Evolutionary conservation across 2,113 vertebrate species (phyloP).

Genomic region (Scartelaos histophorus): DNA sequence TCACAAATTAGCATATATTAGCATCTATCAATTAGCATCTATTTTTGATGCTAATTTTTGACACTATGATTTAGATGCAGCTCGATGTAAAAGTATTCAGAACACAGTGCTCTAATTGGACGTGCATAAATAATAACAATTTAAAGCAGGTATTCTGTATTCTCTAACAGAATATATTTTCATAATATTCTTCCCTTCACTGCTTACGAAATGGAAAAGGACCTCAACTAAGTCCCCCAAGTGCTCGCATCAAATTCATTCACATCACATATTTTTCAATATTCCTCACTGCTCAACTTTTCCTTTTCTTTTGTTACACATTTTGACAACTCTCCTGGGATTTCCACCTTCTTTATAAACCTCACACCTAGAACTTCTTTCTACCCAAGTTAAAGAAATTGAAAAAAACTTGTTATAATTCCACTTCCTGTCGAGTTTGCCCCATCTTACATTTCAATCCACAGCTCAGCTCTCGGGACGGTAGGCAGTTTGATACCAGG

Average conservation of each 20-base stretch:
- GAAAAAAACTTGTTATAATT: slow-evolving; percentile 21
- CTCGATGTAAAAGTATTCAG: no score
- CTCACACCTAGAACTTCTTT: slow-evolving; percentile 18
- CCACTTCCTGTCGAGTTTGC: slow-evolving; percentile 21
- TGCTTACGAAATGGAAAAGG: neutral
- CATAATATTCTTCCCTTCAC: no score
- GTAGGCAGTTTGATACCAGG: slow-evolving; percentile 20
- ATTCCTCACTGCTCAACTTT: slow-evolving; percentile 4
- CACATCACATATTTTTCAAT: slow-evolving; percentile 11
- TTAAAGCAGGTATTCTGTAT: no score
- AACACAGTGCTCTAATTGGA: no score
- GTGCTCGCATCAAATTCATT: slow-evolving; percentile 3
- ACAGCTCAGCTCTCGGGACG: slow-evolving; percentile 22
- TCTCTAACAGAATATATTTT: no score
- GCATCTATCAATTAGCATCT: no score
- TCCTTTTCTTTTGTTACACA: slow-evolving; percentile 19
- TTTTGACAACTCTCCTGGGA: slow-evolving; percentile 27
- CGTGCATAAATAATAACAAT: no score
- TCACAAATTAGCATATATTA: no score
- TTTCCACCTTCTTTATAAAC: slow-evolving; percentile 21
- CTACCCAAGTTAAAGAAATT: slow-evolving; percentile 7
- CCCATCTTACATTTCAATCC: slow-evolving; percentile 20
- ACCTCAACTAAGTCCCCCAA: slow-evolving; percentile 21
- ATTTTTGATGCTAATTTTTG: no score
- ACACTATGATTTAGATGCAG: no score